Evolutionary conservation across 2,113 vertebrate species (phyloP).

Genomic region (Terrapene triunguis): DNA sequence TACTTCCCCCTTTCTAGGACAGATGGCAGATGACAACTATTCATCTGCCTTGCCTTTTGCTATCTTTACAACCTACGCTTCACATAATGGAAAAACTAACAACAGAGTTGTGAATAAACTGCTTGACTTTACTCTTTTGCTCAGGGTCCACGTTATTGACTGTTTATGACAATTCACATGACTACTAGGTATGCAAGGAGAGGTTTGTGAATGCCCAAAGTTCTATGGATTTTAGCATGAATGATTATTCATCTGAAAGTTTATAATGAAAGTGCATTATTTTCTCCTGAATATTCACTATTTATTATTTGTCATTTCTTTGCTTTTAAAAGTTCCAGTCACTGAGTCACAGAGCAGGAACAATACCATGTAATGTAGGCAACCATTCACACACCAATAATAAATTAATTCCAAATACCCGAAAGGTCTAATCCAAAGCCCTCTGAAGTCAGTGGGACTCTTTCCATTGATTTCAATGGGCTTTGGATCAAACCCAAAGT

Average conservation of each 20-base stretch:
- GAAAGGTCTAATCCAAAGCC: not conserved
- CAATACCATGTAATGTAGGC: not conserved
- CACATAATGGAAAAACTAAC: not conserved
- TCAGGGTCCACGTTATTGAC: not conserved
- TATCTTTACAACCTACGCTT: not conserved
- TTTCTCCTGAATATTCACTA: conserved; percentile 5
- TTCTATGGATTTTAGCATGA: not conserved
- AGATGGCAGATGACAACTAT: not conserved
- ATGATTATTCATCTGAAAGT: conserved; percentile 10
- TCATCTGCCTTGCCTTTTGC: not conserved
- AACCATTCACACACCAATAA: not conserved
- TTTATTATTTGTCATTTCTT: conserved; percentile 8
- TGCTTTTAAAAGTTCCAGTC: not conserved
- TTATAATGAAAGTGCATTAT: conserved; percentile 4
- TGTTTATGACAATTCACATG: conserved; percentile 23
- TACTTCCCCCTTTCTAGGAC: not conserved
- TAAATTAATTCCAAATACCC: not conserved
- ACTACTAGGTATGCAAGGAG: not conserved
- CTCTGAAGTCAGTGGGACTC: not conserved
- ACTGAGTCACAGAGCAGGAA: not conserved
- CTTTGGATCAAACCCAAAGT: not conserved
- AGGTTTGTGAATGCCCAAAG: conserved; percentile 36
- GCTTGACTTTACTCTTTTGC: conserved; percentile 5
- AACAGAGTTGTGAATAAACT: not conserved
- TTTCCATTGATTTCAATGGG: not conserved